Base-by-base conservation (phyloP, 2,797 vertebrate species). In the Periparus ater region DNA sequence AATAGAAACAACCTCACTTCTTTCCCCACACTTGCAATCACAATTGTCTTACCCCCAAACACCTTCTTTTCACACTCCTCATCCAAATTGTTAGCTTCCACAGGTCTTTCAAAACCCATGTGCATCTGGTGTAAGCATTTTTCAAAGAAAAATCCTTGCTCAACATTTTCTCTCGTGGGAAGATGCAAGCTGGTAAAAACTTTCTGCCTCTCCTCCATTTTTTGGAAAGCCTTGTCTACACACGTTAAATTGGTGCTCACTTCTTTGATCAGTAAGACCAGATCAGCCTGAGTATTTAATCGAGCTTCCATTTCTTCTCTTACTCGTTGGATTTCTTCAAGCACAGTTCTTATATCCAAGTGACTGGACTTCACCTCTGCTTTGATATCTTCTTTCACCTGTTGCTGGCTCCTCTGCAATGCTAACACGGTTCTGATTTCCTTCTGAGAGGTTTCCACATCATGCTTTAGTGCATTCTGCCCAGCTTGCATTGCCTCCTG, bases 291-390 rank as follows among this genome's bases (percentile, higher is more conserved):
- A 54, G 96, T 76, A 58, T 88, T 97, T 91, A 97, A 93, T 42
- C 91, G 89, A 79, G 93, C 93, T 96, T 97, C 97, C 97, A 97
- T 97, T 96, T 97, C 95, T 96, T 96, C 93, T 96, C 98, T 97
- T 91, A 97, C 94, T 95, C 71, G 88, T 75, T 97, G 97, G 85
- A 97, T 94, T 74, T 67, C 96, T 72, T 98, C 96, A 93, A 97
- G 96, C 81, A 95, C 93, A 55, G 94, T 73, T 95, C 97, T 98
- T 95, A 98, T 97, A 96, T 98, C 96, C 97, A 97, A 96, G 66
- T 97, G 97, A 96, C 94, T 96, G 60, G 93, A 97, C 84, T 96
- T 94, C 85, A 97, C 48, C 83, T 89, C 91, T 3, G 93, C 92
- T 80, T 45, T 87, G 34, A 91, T 71, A 53, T 97, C 97, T 78